These are phyloP conservation scores for Leucophora obtusa DNA, from an alignment of 2,888 invertebrate genomes.

Conservation along the genomic window DNA sequence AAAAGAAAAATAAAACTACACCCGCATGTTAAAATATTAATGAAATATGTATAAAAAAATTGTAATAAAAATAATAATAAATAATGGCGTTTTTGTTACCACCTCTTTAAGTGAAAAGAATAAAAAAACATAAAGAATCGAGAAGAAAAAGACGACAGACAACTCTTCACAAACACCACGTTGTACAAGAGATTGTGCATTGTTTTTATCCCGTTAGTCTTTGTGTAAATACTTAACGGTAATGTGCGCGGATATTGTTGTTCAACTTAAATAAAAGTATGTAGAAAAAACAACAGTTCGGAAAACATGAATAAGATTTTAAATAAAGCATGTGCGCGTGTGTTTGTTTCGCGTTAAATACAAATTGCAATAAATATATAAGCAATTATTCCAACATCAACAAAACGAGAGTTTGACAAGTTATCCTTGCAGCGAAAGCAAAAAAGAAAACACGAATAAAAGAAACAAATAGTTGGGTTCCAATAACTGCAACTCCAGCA, in stretches of 20 bases:
- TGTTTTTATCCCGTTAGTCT: constrained; percentile 49
- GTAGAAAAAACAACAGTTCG: neutral
- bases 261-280: constrained; percentile 13
- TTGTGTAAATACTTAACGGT: constrained; percentile 58
- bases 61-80: constrained; percentile 24
- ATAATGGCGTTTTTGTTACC: constrained; percentile 38
- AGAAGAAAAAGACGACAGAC: constrained; percentile 20
- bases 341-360: constrained; percentile 26
- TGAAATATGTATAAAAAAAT: constrained; percentile 15
- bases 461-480: neutral
- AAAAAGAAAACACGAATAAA: neutral
- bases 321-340: constrained; percentile 47
- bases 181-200: constrained; percentile 14
- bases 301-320: too few relatives aligned
- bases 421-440: neutral
- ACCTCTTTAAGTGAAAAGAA: constrained; percentile 27
- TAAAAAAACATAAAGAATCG: constrained; percentile 27
- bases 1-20: constrained; percentile 25
- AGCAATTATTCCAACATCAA: neutral
- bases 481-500: neutral
- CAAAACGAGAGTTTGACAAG: neutral
- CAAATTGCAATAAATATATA: constrained; percentile 12
- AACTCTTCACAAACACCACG: neutral
- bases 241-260: constrained; percentile 51
- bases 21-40: constrained; percentile 53